Evolutionary conservation across 2,888 invertebrate species (phyloP).

Genomic region (Liodrosophila aerea): DNA sequence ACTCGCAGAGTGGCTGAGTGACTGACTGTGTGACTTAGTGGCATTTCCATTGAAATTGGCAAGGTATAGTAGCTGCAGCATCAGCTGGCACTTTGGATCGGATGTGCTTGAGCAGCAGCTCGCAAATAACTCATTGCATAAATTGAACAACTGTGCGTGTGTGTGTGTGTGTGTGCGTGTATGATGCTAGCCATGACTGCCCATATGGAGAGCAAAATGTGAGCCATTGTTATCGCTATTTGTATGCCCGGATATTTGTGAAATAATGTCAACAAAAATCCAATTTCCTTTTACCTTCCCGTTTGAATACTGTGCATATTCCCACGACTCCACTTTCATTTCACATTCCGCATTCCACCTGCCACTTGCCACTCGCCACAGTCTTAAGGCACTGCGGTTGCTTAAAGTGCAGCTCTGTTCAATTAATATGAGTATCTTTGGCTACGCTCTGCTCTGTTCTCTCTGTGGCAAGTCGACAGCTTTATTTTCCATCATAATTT

Average conservation of each 20-base stretch:
- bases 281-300: constrained; percentile 74
- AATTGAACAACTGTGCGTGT: constrained; percentile 4
- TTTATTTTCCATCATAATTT: constrained; percentile 35
- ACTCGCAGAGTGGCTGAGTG: neutral
- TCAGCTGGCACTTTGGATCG: constrained; percentile 28
- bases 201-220: neutral
- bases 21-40: neutral
- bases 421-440: too few relatives aligned
- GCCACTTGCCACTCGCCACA: neutral
- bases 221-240: constrained; percentile 48
- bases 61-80: constrained; percentile 17
- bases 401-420: too few relatives aligned
- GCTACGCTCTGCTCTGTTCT: neutral
- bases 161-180: constrained; percentile 5
- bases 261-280: constrained; percentile 76
- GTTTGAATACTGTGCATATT: constrained; percentile 50
- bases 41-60: constrained; percentile 40
- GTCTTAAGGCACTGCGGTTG: constrained; percentile 3
- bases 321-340: neutral
- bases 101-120: constrained; percentile 39
- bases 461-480: constrained; percentile 13
- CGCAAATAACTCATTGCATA: constrained; percentile 37
- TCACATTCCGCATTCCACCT: neutral
- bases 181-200: constrained; percentile 18
- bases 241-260: constrained; percentile 66